Evolutionary conservation across 2,797 vertebrate genomes (phyloP).

Genomic region (Avahi laniger): DNA sequence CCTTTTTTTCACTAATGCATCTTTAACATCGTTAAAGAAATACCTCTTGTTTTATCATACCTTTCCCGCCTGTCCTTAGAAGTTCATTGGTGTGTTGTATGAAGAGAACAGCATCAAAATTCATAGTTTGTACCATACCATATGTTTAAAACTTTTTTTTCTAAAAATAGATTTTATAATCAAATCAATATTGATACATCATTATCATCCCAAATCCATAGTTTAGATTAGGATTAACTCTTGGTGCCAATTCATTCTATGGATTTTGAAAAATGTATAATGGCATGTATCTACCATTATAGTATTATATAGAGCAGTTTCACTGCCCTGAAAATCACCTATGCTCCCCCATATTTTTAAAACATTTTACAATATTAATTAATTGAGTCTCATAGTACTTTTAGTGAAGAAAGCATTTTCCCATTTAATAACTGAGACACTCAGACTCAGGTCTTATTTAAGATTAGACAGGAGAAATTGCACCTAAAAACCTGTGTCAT

Average conservation of each 20-base stretch:
- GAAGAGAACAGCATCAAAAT: not conserved
- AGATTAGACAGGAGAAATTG: not conserved
- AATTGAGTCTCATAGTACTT: not conserved
- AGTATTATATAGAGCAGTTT: not conserved
- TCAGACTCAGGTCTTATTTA: not conserved
- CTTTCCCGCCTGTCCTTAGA: not conserved
- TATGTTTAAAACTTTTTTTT: not conserved
- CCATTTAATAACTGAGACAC: not conserved
- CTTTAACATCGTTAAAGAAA: slow-evolving; percentile 8
- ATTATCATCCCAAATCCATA: not conserved
- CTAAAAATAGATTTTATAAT: not conserved
- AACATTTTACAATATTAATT: not conserved
- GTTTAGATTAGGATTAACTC: not conserved
- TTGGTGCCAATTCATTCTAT: not conserved
- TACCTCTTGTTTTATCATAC: not conserved
- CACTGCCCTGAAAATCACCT: not conserved
- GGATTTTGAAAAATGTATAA: not conserved
- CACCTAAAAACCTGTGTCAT: not conserved
- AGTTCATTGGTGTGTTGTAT: not conserved
- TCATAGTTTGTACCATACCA: not conserved
- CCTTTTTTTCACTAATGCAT: not conserved
- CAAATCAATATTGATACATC: not conserved
- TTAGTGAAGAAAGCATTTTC: not conserved
- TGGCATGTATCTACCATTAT: not conserved
- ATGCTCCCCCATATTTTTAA: not conserved